Evolutionary conservation across 1,140 invertebrate species (phyloP).

Genomic region (Nebria ingens): DNA sequence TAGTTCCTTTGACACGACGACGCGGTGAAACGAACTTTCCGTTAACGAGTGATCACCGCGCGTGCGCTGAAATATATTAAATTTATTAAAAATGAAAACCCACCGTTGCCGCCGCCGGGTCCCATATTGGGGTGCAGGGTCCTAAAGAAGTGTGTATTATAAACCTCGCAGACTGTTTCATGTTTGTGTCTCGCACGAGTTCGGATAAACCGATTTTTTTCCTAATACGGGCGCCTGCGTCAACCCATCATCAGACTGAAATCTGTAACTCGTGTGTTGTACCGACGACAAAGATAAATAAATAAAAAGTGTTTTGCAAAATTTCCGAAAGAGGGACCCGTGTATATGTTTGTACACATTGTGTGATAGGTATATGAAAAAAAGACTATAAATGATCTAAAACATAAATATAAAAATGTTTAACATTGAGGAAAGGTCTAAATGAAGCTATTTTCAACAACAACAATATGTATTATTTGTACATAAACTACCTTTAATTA

Average conservation of each 20-base stretch:
- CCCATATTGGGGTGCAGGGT: too few species aligned
- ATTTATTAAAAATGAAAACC: too few species aligned
- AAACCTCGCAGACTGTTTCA: not conserved
- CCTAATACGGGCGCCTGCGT: not conserved
- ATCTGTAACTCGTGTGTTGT: not conserved
- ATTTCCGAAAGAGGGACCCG: too few species aligned
- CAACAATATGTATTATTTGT: conserved; percentile 36
- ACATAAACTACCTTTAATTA: conserved; percentile 25
- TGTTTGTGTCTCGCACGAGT: not conserved
- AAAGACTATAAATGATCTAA: conserved; percentile 14
- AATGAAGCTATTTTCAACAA: conserved; percentile 33
- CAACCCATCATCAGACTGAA: not conserved
- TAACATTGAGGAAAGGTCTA: conserved; percentile 28
- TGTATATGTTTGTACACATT: conserved; percentile 28
- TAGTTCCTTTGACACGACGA: conserved; percentile 16
- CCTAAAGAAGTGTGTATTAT: not conserved
- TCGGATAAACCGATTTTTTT: not conserved
- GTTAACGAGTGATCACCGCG: conserved; percentile 23
- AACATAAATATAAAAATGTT: too few species aligned
- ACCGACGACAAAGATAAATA: too few species aligned
- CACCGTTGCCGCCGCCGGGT: not conserved
- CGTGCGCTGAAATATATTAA: too few species aligned
- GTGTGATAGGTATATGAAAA: conserved; percentile 28
- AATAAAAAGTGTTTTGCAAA: too few species aligned
- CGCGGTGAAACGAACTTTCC: conserved; percentile 14